Evolutionary conservation across 2,113 vertebrate species (phyloP), one percentile per base, ranked within the genome.

Genomic region (Balaeniceps rex): DNA sequence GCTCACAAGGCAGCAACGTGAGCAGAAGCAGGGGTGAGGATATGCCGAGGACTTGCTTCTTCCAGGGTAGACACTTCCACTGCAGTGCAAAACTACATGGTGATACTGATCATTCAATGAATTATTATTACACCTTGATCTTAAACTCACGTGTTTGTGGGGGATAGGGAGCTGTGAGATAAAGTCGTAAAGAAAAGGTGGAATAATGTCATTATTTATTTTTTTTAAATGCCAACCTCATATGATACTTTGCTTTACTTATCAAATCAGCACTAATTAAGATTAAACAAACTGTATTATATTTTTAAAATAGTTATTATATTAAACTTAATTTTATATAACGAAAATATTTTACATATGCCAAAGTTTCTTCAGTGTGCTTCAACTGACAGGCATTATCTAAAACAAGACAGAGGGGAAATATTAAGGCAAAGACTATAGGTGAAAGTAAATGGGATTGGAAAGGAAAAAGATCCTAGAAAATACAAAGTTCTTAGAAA

Each of bases 101-200:
- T 34, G 28, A 51, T 36, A 68, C 14, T 46, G 38, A 49, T 75
- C 14, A 78, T 49, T 49, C 24, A 75, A 11, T 26, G 18, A 61
- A 57, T 44, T 51, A 25, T 22, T 60, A 14, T 57, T 31, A 40
- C 8, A 22, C 5, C 13, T 71, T 40, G 22, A 60, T 46, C 42
- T 70, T 55, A 65, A 93, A 65, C 10, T 51, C 4, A 0, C 3
- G 11, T 19, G 7, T 49, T 65, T 55, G 3, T 31, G 11, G 13
- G 11, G 0, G 0, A n/a, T 8, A 40, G 16, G 25, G 19, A 64
- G 2, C 15, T 79, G 26, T 64, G 52, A 65, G 4, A 69, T 46
- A 52, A 47, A 49, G 3, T 4, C 61, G 8, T 24, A 61, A 84
- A 61, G 34, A 68, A 77, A 81, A 87, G 8, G 7, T 61, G 3